phyloP scores from a whole-genome alignment of 1,140 invertebrate genomes.

The Theocolax elegans region DNA sequence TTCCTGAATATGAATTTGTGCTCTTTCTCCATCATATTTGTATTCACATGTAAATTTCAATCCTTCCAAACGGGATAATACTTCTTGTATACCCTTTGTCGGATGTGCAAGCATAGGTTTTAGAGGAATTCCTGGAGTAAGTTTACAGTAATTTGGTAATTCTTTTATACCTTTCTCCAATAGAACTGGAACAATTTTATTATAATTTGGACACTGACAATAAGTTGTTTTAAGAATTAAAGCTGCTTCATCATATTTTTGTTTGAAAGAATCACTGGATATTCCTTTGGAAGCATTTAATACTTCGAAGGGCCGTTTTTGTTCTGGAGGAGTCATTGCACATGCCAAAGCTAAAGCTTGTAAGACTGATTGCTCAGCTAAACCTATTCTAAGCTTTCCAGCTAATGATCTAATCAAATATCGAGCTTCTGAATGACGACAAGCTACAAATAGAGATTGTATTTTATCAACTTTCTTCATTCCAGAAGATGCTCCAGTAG shows the following conservation, averaged over 20 bases:
- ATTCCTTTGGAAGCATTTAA: constrained; percentile 73
- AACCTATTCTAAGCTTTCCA: constrained; percentile 95
- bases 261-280: constrained; percentile 81
- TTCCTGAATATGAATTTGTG: constrained; percentile 87
- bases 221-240: constrained; percentile 93
- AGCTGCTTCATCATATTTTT: constrained; percentile 80
- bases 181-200: constrained; percentile 84
- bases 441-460: constrained; percentile 92
- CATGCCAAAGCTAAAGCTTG: constrained; percentile 91
- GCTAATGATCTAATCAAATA: constrained; percentile 92
- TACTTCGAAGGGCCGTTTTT: constrained; percentile 75
- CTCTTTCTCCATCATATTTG: constrained; percentile 99
- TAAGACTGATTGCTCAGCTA: constrained; percentile 96
- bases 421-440: constrained; percentile 88
- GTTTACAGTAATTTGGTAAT: constrained; percentile 84
- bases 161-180: constrained; percentile 83
- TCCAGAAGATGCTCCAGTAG: constrained; percentile 83
- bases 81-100: constrained; percentile 91
- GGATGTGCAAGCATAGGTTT: constrained; percentile 99
- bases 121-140: constrained; percentile 93
- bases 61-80: constrained; percentile 90
- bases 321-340: constrained; percentile 76
- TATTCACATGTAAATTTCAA: constrained; percentile 97
- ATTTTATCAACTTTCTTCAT: constrained; percentile 94
- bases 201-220: constrained; percentile 97